Percentiles rank a stretch among this genome's conserved stretches.
These are phyloP conservation scores for Odocoileus hemionus DNA, from an alignment of 2,113 vertebrate genomes.

Conservation along the genomic window DNA sequence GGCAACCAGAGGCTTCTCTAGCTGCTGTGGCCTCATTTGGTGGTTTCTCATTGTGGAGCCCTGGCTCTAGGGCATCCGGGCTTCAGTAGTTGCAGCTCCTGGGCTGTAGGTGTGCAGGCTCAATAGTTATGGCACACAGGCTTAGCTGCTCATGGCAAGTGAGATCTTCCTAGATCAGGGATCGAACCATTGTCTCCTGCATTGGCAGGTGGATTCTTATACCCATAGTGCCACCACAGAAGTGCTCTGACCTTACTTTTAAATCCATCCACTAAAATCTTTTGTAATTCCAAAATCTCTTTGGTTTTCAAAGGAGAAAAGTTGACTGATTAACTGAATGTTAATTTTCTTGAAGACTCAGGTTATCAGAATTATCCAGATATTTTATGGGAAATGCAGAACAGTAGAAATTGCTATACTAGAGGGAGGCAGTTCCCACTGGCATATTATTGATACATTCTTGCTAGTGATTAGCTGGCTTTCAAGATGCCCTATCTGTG, in stretches of 20 bases:
- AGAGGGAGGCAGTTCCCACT: neutral
- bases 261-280: neutral
- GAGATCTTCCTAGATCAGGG: neutral
- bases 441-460: neutral
- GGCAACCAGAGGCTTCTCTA: neutral
- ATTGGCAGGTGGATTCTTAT: neutral
- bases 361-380: neutral
- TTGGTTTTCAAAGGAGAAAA: neutral
- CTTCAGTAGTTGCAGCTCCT: neutral
- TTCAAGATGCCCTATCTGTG: neutral
- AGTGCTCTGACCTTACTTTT: neutral
- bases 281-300: neutral
- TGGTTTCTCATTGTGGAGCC: neutral
- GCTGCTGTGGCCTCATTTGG: neutral
- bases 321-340: neutral
- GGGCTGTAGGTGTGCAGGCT: neutral
- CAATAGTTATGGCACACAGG: neutral
- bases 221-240: neutral
- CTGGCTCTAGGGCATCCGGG: neutral
- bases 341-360: neutral
- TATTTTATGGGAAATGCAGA: neutral
- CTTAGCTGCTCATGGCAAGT: neutral
- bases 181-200: neutral
- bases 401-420: neutral
- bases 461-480: neutral